Conservation (phyloP, 2,113 vertebrate species). For the Sorex fumeus region DNA sequence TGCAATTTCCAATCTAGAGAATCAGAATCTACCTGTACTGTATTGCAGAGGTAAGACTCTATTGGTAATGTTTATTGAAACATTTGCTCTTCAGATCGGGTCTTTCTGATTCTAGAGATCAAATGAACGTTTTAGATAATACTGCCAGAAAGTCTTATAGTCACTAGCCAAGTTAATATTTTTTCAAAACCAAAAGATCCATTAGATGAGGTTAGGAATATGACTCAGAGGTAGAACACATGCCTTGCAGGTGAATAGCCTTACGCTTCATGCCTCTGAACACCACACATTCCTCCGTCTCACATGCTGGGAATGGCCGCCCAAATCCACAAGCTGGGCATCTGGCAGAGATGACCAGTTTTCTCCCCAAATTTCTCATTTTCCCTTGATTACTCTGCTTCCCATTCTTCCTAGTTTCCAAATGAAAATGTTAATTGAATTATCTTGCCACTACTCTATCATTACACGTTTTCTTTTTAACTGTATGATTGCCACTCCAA, state of each 20-base stretch:
- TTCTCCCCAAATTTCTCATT: background rate
- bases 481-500: background rate
- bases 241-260: no score
- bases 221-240: no score
- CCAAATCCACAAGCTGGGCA: background rate
- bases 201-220: no score
- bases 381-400: background rate
- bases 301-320: no score
- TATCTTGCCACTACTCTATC: background rate
- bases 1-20: background rate
- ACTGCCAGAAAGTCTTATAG: constrained; percentile 24
- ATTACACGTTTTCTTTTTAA: background rate
- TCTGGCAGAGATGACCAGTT: background rate
- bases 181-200: background rate
- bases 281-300: no score
- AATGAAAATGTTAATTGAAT: background rate
- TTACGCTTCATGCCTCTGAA: no score
- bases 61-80: background rate
- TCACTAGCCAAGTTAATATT: constrained; percentile 15
- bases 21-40: background rate
- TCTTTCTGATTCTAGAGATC: constrained; percentile 24
- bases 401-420: background rate
- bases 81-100: background rate
- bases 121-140: background rate
- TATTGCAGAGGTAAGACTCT: background rate